Base-by-base conservation (phyloP, 2,113 vertebrate species). In the Pampusana beccarii region DNA sequence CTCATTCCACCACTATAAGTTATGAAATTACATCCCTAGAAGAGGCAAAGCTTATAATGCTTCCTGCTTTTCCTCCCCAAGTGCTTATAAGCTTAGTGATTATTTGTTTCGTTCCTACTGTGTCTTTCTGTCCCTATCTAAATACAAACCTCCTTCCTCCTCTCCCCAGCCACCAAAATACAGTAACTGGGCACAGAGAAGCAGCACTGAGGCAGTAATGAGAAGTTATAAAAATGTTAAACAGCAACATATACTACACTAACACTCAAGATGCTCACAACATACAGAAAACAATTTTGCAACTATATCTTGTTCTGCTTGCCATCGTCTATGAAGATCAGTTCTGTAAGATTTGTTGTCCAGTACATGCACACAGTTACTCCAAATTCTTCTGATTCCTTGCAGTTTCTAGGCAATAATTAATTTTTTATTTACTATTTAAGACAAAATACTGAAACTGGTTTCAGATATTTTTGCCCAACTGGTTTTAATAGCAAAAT, bases 231-330 rank as follows among this genome's bases (percentile, higher is more conserved):
- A 79, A 91, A 82, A 57, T 28, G 70, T 86, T 84, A 58, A 92
- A 81, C 60, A 89, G 54, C 62, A 75, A 90, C 46, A 79, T 40
- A 93, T 60, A 95, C 40, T 74, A 94, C 69, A 93, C 44, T 89
- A 92, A 97, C 50, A 91, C 17, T 36, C 44, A 29, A 48, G 36
- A 85, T 93, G 88, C 88, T 93, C 83, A 95, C 86, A 93, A 91
- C 50, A 61, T 53, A 87, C 50, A 74, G 69, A 86, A 84, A 48
- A 92, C 71, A 95, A 71, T 21, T 65, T 65, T 53, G 65, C 84
- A 78, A 65, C 57, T 65, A 34, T 23, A 61, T 38, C 21, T 4
- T 23, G 16, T 57, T 91, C 73, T 5, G 4, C 54, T 84, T 81
- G 61, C 80, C 80, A 69, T n/a, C 38, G 26, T 16, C 51, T 57